Conservation (phyloP, 1,140 invertebrate genomes). For the Drosophila ambigua region DNA sequence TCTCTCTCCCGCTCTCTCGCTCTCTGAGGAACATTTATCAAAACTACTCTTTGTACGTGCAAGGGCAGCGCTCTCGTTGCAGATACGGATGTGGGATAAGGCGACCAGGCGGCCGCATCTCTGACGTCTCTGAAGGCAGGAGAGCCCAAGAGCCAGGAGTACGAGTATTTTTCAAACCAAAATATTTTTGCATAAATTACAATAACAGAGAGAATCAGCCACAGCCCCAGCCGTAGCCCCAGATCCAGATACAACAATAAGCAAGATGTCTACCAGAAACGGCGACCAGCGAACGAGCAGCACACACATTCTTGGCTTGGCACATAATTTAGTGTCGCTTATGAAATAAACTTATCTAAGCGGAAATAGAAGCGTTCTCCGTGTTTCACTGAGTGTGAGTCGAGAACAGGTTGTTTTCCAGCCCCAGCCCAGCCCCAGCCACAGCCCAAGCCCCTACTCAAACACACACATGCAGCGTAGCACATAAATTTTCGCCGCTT, state of each 20-base stretch:
- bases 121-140: conserved; percentile 26
- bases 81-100: conserved; percentile 45
- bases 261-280: conserved; percentile 76
- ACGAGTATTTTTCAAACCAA: conserved; percentile 71
- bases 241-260: conserved; percentile 62
- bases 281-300: conserved; percentile 35
- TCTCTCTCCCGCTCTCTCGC: neutral
- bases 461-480: conserved; percentile 42
- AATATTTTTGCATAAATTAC: conserved; percentile 82
- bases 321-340: conserved; percentile 82
- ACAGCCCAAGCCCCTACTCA: conserved; percentile 33
- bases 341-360: conserved; percentile 83
- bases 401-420: conserved; percentile 70
- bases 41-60: conserved; percentile 44
- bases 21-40: conserved; percentile 37
- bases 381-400: conserved; percentile 18
- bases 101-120: conserved; percentile 14
- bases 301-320: conserved; percentile 47
- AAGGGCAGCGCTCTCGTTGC: conserved; percentile 5
- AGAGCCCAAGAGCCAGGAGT: conserved; percentile 32
- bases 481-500: conserved; percentile 67
- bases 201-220: conserved; percentile 58
- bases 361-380: conserved; percentile 70
- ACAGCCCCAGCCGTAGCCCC: too few species aligned
- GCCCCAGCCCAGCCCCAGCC: neutral